Conservation (phyloP, 2,888 invertebrate species). For the Tenthredo scrophulariae region DNA sequence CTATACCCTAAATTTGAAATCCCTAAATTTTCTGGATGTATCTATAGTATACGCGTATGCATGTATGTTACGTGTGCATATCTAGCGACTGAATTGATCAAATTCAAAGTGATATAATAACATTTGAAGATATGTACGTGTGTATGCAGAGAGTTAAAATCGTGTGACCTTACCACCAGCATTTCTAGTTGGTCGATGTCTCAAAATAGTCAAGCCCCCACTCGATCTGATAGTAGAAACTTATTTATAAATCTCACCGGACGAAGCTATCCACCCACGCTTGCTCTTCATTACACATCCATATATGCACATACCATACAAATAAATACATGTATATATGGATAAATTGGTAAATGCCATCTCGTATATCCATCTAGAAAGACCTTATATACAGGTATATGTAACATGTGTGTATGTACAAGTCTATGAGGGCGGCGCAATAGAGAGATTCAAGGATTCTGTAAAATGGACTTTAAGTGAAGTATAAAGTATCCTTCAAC, state of each 20-base stretch:
- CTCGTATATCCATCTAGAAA: background rate
- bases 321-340: background rate
- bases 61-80: background rate
- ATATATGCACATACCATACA: background rate
- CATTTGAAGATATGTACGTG: background rate
- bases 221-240: constrained; percentile 64
- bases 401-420: background rate
- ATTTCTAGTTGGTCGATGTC: constrained; percentile 72
- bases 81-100: background rate
- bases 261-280: background rate
- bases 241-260: constrained; percentile 39
- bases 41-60: background rate
- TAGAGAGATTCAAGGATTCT: constrained; percentile 1
- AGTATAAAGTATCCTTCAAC: constrained; percentile 21
- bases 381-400: background rate
- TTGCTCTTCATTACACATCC: constrained; percentile 7
- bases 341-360: background rate
- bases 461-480: constrained; percentile 4
- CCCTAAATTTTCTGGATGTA: background rate
- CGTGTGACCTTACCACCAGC: constrained; percentile 74
- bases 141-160: constrained; percentile 32
- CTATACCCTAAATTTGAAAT: background rate
- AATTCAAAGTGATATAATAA: constrained; percentile 10
- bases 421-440: background rate
- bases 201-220: constrained; percentile 70